phyloP scores from a whole-genome alignment of 1,140 invertebrate genomes.

The Aphelinus atriplicis region DNA sequence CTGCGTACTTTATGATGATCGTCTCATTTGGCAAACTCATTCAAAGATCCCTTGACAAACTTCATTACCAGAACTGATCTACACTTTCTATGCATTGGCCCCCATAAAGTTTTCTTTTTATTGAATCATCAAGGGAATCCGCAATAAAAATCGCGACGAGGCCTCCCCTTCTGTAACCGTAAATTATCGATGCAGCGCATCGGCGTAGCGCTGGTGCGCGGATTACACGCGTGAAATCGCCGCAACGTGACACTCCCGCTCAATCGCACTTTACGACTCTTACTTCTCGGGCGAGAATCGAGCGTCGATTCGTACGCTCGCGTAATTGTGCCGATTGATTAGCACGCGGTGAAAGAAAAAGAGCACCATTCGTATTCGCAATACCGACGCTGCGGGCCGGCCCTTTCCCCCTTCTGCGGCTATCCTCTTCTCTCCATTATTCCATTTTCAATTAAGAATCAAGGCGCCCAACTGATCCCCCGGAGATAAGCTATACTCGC shows the following conservation, averaged over 20 bases:
- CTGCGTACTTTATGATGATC: slow-evolving; percentile 17
- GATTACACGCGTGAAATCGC: not conserved
- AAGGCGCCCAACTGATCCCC: slow-evolving; percentile 16
- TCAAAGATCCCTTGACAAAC: not conserved
- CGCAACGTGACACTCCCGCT: slow-evolving; percentile 3
- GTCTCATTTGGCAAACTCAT: not conserved
- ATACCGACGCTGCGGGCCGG: not conserved
- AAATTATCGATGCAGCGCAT: slow-evolving; percentile 11
- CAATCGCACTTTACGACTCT: slow-evolving; percentile 41
- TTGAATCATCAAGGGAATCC: not conserved
- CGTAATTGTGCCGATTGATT: slow-evolving; percentile 35
- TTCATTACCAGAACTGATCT: slow-evolving; percentile 8
- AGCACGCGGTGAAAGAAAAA: slow-evolving; percentile 47
- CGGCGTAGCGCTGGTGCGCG: not conserved
- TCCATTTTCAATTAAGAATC: slow-evolving; percentile 34
- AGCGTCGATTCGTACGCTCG: slow-evolving; percentile 40
- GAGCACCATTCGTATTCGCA: slow-evolving; percentile 26
- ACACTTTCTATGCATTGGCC: slow-evolving; percentile 11
- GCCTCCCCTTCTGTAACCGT: slow-evolving; percentile 4
- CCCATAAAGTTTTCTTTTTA: not conserved
- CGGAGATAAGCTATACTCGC: slow-evolving; percentile 9
- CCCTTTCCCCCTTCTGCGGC: not conserved
- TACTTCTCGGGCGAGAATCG: slow-evolving; percentile 47
- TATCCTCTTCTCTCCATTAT: slow-evolving; percentile 19
- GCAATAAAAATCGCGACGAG: slow-evolving; percentile 23